Conservation (phyloP, 2,888 invertebrate genomes). For the Polydrusus tereticollis region DNA sequence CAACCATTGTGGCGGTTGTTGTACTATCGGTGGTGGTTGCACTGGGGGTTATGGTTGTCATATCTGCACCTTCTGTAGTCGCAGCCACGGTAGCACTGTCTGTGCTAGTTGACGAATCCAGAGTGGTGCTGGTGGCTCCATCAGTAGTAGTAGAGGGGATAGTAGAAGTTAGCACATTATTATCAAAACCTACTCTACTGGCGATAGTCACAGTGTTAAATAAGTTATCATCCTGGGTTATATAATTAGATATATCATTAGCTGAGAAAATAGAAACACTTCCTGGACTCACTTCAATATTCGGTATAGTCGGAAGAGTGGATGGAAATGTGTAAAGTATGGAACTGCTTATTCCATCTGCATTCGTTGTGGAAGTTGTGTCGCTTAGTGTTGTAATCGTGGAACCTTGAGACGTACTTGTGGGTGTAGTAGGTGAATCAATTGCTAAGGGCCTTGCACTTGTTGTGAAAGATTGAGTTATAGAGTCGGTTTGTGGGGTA, state of each 20-base stretch:
- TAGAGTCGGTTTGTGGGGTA: background rate
- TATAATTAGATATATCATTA: conserved; percentile 64
- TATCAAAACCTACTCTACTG: conserved; percentile 66
- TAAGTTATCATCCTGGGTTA: conserved; percentile 70
- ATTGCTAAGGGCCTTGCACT: conserved; percentile 42
- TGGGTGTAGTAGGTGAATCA: conserved; percentile 66
- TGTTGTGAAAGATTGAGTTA: background rate
- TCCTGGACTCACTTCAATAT: conserved; percentile 65
- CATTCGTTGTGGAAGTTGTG: conserved; percentile 62
- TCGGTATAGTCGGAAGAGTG: conserved; percentile 57
- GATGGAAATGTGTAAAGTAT: conserved; percentile 54
- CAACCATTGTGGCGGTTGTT: conserved; percentile 17
- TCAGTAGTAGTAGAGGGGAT: conserved; percentile 47
- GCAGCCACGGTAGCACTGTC: conserved; percentile 42
- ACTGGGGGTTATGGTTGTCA: conserved; percentile 39
- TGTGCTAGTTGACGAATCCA: conserved; percentile 12
- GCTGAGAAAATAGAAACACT: conserved; percentile 64
- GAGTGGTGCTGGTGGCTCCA: conserved; percentile 34
- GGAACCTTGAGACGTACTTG: conserved; percentile 53
- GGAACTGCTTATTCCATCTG: conserved; percentile 65
- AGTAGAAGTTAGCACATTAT: conserved; percentile 51
- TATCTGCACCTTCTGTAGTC: conserved; percentile 45
- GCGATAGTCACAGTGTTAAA: conserved; percentile 70
- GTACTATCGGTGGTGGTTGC: conserved; percentile 45
- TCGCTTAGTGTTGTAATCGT: conserved; percentile 13